phyloP scores from a whole-genome alignment of 2,113 vertebrate species.

The Oncorhynchus mykiss region DNA sequence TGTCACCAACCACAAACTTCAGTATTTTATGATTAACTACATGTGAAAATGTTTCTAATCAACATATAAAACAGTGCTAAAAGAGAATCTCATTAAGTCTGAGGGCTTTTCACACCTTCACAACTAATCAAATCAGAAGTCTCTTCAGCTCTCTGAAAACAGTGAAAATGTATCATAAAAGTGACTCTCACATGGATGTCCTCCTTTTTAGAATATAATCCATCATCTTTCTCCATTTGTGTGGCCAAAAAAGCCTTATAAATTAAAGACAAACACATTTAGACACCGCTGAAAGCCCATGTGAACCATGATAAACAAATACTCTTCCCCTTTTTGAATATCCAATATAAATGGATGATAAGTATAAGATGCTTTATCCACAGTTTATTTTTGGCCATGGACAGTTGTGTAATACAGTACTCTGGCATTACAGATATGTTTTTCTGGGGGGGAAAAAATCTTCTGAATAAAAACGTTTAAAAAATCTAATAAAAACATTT shows the following conservation, averaged over 20 bases:
- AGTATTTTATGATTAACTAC: too few relatives aligned
- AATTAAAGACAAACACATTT: slow-evolving; percentile 33
- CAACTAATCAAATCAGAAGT: neutral
- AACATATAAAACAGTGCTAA: neutral
- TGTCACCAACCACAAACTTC: neutral
- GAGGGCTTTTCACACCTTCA: too few relatives aligned
- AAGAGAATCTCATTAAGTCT: too few relatives aligned
- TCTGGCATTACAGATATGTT: slow-evolving; percentile 1
- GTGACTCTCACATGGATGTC: slow-evolving; percentile 1
- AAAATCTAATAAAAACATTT: neutral
- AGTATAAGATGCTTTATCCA: slow-evolving; percentile 18
- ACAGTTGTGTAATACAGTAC: neutral
- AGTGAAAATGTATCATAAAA: slow-evolving; percentile 12
- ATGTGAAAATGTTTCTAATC: neutral
- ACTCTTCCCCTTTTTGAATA: slow-evolving; percentile 20
- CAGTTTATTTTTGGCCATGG: slow-evolving; percentile 6
- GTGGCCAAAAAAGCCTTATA: slow-evolving; percentile 22
- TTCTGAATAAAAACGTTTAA: neutral
- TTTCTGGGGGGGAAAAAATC: slow-evolving; percentile 6
- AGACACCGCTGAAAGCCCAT: slow-evolving; percentile 11
- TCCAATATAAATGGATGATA: slow-evolving; percentile 13
- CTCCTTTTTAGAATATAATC: slow-evolving; percentile 24
- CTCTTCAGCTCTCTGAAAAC: slow-evolving; percentile 9
- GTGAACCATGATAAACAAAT: slow-evolving; percentile 14
- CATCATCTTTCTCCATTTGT: slow-evolving; percentile 24